A percentile compares a stretch with the other conserved stretches of the same genome.
phyloP scores from a whole-genome alignment of 92 coral and sea anemone species.

The Montipora capitata region DNA sequence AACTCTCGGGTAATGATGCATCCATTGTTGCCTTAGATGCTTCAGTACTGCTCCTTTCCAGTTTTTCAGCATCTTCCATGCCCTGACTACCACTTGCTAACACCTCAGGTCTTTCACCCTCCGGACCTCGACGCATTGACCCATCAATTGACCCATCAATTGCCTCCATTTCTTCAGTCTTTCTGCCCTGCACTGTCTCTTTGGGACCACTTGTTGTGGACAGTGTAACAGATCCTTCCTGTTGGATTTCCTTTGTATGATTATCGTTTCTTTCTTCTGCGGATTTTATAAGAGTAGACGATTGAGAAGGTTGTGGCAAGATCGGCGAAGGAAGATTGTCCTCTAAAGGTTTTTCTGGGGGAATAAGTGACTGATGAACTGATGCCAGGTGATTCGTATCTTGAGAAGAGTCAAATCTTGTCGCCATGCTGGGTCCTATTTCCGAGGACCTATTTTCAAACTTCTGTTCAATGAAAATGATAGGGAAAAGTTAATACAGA shows the following conservation, averaged over 20 bases:
- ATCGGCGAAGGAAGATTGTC: slow-evolving; percentile 13
- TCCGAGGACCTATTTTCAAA: neutral
- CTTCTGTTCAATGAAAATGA: neutral
- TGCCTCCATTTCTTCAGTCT: slow-evolving; percentile 3
- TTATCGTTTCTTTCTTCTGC: neutral
- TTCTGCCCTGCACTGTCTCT: neutral
- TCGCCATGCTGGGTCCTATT: slow-evolving; percentile 7
- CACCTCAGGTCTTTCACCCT: neutral
- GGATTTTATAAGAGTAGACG: slow-evolving; percentile 22
- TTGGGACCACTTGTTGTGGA: neutral
- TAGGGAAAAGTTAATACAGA: neutral
- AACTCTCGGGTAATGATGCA: neutral
- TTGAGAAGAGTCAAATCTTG: neutral
- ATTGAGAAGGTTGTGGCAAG: slow-evolving; percentile 19
- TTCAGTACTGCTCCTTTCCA: neutral
- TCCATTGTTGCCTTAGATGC: neutral
- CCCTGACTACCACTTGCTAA: neutral
- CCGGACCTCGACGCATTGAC: slow-evolving; percentile 1
- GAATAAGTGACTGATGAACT: slow-evolving; percentile 4
- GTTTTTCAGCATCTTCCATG: neutral
- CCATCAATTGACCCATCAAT: neutral
- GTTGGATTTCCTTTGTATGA: neutral
- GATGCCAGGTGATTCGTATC: neutral
- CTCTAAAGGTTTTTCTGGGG: slow-evolving; percentile 56
- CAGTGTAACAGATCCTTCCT: neutral